phyloP scores from a whole-genome alignment of 2,797 vertebrate genomes.

The Scleropages formosus region DNA sequence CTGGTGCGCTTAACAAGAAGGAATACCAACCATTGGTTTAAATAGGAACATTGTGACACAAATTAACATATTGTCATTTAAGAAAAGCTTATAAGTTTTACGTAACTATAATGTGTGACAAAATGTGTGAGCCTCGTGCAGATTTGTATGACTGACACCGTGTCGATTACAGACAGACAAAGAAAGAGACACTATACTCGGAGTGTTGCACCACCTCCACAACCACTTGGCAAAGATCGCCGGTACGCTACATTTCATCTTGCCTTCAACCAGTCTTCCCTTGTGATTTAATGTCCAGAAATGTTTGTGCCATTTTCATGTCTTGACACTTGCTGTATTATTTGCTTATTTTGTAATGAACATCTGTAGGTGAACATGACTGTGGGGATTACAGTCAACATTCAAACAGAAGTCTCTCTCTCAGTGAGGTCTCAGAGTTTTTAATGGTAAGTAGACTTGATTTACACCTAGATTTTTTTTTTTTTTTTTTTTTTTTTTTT shows the following conservation, averaged over 20 bases:
- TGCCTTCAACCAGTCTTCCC: too few relatives aligned
- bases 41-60: too few relatives aligned
- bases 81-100: neutral
- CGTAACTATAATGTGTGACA: neutral
- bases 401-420: conserved; percentile 78
- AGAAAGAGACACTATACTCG: conserved; percentile 78
- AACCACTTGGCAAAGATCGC: conserved; percentile 88
- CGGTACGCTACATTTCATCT: conserved; percentile 67
- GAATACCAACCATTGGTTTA: too few relatives aligned
- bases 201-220: conserved; percentile 85
- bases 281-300: too few relatives aligned
- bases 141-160: neutral
- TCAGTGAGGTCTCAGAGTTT: conserved; percentile 79
- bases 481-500: conserved; percentile 22
- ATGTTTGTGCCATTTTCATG: too few relatives aligned
- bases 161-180: conserved; percentile 58
- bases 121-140: neutral
- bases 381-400: conserved; percentile 77
- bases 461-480: neutral
- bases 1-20: too few relatives aligned
- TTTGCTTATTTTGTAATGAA: conserved; percentile 33
- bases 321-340: too few relatives aligned
- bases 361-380: conserved; percentile 83
- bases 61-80: too few relatives aligned
- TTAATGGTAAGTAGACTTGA: conserved; percentile 73